phyloP scores from a whole-genome alignment of 2,888 invertebrate species.

The Cephus pulcher region DNA sequence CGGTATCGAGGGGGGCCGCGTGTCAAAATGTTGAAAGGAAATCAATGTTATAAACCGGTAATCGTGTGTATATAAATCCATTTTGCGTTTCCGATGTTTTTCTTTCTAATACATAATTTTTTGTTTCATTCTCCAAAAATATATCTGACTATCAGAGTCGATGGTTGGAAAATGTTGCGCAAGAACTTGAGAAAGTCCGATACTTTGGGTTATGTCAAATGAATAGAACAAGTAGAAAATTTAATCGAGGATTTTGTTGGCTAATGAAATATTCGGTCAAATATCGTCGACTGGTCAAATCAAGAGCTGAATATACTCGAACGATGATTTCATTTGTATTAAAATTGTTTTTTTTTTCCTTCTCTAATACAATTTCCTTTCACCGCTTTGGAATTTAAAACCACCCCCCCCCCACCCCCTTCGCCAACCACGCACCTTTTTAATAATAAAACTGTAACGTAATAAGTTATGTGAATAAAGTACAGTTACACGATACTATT shows the following conservation, averaged over 20 bases:
- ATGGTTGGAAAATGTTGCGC: not conserved
- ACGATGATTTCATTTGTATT: not conserved
- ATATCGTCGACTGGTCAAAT: not conserved
- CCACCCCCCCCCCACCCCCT: not conserved
- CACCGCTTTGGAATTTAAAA: not conserved
- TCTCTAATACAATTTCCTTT: not conserved
- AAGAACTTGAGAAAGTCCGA: not conserved
- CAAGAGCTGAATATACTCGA: conserved; percentile 8
- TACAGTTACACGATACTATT: conserved; percentile 31
- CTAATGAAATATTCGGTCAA: not conserved
- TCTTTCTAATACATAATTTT: not conserved
- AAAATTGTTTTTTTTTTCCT: not conserved
- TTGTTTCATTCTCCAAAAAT: not conserved
- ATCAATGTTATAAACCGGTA: conserved; percentile 6
- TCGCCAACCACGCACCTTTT: conserved; percentile 1
- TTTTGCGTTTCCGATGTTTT: not conserved
- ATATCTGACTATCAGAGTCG: not conserved
- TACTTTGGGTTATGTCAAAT: not conserved
- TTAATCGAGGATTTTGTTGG: not conserved
- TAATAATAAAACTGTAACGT: conserved; percentile 7
- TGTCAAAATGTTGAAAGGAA: conserved; percentile 23
- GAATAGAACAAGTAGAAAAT: not conserved
- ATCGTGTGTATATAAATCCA: not conserved
- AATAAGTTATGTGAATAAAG: conserved; percentile 11
- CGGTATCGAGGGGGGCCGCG: conserved; percentile 21